A percentile compares a stretch with the other conserved stretches of the same genome.
phyloP scores from a whole-genome alignment of 2,888 invertebrate species.

The Tigriopus californicus region DNA sequence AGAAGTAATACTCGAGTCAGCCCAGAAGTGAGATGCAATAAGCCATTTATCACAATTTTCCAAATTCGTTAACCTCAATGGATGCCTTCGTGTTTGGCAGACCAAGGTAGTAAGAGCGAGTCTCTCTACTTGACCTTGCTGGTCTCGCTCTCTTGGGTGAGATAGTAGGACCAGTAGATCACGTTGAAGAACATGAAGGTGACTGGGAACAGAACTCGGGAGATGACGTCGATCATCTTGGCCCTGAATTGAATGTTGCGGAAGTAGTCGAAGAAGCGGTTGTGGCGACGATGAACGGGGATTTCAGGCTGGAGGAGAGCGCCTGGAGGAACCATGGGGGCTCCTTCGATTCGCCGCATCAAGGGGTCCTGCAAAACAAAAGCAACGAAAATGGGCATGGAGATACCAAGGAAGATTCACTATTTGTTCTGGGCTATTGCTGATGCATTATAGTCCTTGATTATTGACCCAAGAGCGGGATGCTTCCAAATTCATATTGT shows the following conservation, averaged over 20 bases:
- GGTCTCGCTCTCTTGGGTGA: slow-evolving; percentile 6
- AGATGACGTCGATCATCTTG: slow-evolving; percentile 19
- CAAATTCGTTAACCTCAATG: too few relatives aligned
- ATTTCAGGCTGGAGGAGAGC: slow-evolving; percentile 5
- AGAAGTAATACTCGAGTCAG: too few relatives aligned
- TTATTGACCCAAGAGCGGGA: too few relatives aligned
- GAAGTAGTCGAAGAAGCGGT: slow-evolving; percentile 9
- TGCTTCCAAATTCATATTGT: too few relatives aligned
- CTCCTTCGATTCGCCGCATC: slow-evolving; percentile 14
- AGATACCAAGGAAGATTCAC: too few relatives aligned
- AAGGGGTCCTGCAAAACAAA: slow-evolving; percentile 11
- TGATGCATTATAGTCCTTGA: too few relatives aligned
- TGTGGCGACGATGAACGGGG: background rate
- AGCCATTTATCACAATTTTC: too few relatives aligned
- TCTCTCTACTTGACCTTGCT: slow-evolving; percentile 1
- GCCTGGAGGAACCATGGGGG: slow-evolving; percentile 14
- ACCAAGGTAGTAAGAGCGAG: too few relatives aligned
- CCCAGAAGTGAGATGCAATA: too few relatives aligned
- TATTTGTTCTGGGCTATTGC: too few relatives aligned
- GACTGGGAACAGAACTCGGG: slow-evolving; percentile 17
- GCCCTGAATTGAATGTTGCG: slow-evolving; percentile 12
- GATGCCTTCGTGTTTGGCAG: too few relatives aligned
- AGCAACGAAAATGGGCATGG: too few relatives aligned
- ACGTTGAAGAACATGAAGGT: slow-evolving; percentile 13
- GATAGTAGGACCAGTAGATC: slow-evolving; percentile 15